A percentile compares a stretch with the other conserved stretches of the same genome.
These are phyloP conservation scores for Tenebrosternarchus preto DNA, from an alignment of 2,113 vertebrate genomes.

Conservation along the genomic window DNA sequence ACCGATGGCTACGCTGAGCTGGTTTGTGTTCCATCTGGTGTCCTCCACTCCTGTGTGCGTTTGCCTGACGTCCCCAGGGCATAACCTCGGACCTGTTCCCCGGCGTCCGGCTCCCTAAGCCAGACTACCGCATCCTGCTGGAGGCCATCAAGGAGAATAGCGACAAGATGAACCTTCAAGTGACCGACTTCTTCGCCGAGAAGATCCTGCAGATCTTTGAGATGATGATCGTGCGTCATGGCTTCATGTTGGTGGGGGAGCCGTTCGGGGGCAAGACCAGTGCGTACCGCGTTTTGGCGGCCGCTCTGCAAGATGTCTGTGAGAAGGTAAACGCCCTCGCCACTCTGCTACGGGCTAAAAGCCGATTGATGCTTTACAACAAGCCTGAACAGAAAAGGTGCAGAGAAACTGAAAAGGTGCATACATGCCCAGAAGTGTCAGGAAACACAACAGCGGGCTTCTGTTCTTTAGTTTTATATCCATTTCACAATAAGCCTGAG, in stretches of 20 bases:
- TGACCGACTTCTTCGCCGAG: slow-evolving; percentile 81
- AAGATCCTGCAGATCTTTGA: slow-evolving; percentile 91
- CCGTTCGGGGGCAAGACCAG: slow-evolving; percentile 88
- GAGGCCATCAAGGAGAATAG: slow-evolving; percentile 83
- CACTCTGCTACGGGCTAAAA: not conserved
- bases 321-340: slow-evolving; percentile 73
- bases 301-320: slow-evolving; percentile 79
- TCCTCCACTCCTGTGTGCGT: not conserved
- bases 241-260: slow-evolving; percentile 92
- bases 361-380: not conserved
- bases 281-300: slow-evolving; percentile 84
- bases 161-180: slow-evolving; percentile 83
- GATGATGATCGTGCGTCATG: slow-evolving; percentile 92
- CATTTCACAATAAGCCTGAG: no score
- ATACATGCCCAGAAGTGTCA: not conserved
- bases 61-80: slow-evolving; percentile 69
- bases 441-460: not conserved
- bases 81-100: slow-evolving; percentile 93
- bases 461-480: no score
- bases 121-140: slow-evolving; percentile 81
- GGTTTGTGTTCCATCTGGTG: not conserved
- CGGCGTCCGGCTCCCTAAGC: slow-evolving; percentile 84
- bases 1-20: no score
- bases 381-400: not conserved
- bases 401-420: not conserved